A percentile compares a stretch with the other conserved stretches of the same genome.
phyloP scores from a whole-genome alignment of 92 coral and sea anemone genomes.

The Epizoanthus fatuus region DNA sequence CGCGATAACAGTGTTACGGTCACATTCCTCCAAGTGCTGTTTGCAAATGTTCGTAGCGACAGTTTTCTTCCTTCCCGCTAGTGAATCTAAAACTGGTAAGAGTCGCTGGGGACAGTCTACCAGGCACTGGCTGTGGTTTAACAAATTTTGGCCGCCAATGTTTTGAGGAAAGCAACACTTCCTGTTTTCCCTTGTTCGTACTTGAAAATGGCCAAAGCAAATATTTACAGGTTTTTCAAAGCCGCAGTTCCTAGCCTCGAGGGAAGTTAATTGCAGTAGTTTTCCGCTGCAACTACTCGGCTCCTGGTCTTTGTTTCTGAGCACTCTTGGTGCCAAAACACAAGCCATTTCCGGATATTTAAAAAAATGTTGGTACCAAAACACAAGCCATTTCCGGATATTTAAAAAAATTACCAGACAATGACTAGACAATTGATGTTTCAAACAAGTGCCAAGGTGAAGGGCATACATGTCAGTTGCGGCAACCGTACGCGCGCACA shows the following conservation, averaged over 20 bases:
- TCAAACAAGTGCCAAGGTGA: neutral
- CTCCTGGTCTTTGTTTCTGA: neutral
- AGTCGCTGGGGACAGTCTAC: neutral
- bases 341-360: neutral
- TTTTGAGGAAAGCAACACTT: neutral
- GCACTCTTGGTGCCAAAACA: neutral
- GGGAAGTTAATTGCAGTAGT: neutral
- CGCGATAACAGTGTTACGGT: neutral
- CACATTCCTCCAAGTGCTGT: neutral
- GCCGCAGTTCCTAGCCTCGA: neutral
- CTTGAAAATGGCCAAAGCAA: neutral
- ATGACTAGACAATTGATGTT: neutral
- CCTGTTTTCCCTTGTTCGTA: neutral
- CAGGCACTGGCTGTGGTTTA: neutral
- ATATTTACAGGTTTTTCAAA: neutral
- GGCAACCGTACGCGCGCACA: neutral
- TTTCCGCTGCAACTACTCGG: neutral
- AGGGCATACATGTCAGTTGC: neutral
- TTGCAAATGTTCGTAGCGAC: neutral
- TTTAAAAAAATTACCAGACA: no score
- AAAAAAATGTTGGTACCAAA: no score
- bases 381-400: no score
- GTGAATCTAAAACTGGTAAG: neutral
- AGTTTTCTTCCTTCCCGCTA: neutral
- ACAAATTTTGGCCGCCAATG: neutral